phyloP scores from a whole-genome alignment of 2,888 invertebrate genomes.

The Hyalella azteca region DNA sequence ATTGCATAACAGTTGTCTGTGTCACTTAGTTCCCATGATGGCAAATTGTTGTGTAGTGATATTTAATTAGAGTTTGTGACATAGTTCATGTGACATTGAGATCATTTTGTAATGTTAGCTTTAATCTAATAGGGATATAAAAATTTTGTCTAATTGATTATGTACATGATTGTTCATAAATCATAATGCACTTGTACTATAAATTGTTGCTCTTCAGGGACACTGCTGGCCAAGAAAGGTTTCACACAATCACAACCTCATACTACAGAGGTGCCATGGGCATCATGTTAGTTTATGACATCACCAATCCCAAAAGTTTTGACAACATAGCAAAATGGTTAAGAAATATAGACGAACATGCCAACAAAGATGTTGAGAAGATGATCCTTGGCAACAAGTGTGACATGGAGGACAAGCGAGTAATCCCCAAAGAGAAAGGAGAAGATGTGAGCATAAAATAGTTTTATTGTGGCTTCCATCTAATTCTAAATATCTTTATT shows the following conservation, averaged over 20 bases:
- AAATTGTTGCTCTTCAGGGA: constrained; percentile 68
- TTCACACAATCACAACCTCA: constrained; percentile 97
- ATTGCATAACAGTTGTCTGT: too few species aligned
- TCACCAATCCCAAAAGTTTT: constrained; percentile 95
- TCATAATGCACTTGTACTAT: too few species aligned
- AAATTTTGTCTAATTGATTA: too few species aligned
- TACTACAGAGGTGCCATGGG: constrained; percentile 99
- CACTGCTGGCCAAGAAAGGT: constrained; percentile 96
- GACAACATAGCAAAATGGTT: constrained; percentile 99
- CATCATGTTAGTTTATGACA: constrained; percentile 92
- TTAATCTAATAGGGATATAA: too few species aligned
- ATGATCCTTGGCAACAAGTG: constrained; percentile 99
- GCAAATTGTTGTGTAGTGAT: too few species aligned
- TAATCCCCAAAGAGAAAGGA: constrained; percentile 89
- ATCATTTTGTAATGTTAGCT: too few species aligned
- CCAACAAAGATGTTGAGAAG: constrained; percentile 97
- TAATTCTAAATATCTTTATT: too few species aligned
- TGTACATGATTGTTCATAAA: too few species aligned
- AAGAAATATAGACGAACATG: constrained; percentile 97
- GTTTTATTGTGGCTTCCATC: too few species aligned
- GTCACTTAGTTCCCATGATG: too few species aligned
- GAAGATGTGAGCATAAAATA: constrained; percentile 88
- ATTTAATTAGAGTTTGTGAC: too few species aligned
- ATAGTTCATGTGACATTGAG: background rate
- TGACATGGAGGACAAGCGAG: constrained; percentile 94